These are phyloP conservation scores for Pyxicephalus adspersus DNA, from an alignment of 2,113 vertebrate genomes.

Conservation along the genomic window DNA sequence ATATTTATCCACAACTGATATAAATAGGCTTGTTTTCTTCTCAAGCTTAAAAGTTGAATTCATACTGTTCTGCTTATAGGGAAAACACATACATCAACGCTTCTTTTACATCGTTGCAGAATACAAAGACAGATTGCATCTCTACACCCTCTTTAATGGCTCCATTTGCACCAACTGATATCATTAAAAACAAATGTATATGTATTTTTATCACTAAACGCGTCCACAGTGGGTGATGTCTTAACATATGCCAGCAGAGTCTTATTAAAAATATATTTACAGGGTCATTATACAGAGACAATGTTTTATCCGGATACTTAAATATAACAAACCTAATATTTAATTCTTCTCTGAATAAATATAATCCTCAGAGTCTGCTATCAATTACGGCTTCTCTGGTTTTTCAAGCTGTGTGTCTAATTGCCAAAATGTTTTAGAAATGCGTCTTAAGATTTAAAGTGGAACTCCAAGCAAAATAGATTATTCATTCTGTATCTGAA, in stretches of 20 bases:
- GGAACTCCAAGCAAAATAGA: too few relatives aligned
- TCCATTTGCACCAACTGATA: background rate
- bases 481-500: too few relatives aligned
- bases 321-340: background rate
- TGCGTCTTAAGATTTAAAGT: too few relatives aligned
- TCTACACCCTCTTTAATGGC: background rate
- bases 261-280: constrained; percentile 30
- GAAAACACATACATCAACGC: too few relatives aligned
- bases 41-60: too few relatives aligned
- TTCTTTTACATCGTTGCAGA: background rate
- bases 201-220: constrained; percentile 3
- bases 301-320: background rate
- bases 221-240: background rate
- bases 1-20: too few relatives aligned
- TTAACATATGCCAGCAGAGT: background rate
- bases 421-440: constrained; percentile 10
- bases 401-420: constrained; percentile 12
- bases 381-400: background rate
- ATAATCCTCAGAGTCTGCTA: background rate
- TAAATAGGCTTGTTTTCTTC: too few relatives aligned
- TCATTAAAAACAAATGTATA: constrained; percentile 14
- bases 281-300: constrained; percentile 4
- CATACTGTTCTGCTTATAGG: too few relatives aligned
- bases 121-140: background rate
- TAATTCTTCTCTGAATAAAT: constrained; percentile 2